These are phyloP conservation scores for Luperina nickerlii DNA, from an alignment of 2,888 invertebrate genomes.

Conservation along the genomic window DNA sequence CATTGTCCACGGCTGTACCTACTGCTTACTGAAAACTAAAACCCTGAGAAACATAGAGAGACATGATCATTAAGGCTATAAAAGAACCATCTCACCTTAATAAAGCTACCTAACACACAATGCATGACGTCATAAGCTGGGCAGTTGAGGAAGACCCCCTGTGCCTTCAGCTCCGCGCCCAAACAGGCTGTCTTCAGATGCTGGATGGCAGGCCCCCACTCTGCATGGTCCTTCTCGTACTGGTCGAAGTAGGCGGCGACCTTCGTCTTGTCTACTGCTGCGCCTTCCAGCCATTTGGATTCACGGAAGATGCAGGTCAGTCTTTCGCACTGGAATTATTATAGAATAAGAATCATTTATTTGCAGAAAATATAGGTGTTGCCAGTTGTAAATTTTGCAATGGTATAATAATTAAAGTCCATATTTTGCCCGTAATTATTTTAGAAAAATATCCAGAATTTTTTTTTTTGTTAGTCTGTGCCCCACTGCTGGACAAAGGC, in stretches of 20 bases:
- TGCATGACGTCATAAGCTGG: conserved; percentile 79
- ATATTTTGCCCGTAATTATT: neutral
- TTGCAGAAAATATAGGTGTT: neutral
- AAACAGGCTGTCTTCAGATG: conserved; percentile 74
- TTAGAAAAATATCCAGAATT: too few species aligned
- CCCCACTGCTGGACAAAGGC: too few species aligned
- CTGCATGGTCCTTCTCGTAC: conserved; percentile 73
- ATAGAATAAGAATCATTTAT: neutral
- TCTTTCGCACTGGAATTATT: conserved; percentile 76
- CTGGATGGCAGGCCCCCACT: conserved; percentile 76
- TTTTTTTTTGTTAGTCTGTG: too few species aligned
- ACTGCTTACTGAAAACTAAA: neutral
- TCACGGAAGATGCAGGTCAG: conserved; percentile 78
- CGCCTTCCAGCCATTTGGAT: conserved; percentile 74
- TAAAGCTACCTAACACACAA: conserved; percentile 74
- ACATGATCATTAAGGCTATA: neutral
- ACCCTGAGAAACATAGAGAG: neutral
- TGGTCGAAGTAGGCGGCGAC: conserved; percentile 72
- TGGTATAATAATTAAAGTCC: neutral
- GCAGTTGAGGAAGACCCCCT: conserved; percentile 77
- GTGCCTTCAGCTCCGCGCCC: conserved; percentile 70
- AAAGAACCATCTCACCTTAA: conserved; percentile 73
- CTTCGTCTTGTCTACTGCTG: conserved; percentile 73
- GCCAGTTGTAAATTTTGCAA: neutral
- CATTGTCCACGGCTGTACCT: too few species aligned